These are phyloP conservation scores for Drosophila murphyi DNA, from an alignment of 1,140 invertebrate genomes.

Conservation along the genomic window DNA sequence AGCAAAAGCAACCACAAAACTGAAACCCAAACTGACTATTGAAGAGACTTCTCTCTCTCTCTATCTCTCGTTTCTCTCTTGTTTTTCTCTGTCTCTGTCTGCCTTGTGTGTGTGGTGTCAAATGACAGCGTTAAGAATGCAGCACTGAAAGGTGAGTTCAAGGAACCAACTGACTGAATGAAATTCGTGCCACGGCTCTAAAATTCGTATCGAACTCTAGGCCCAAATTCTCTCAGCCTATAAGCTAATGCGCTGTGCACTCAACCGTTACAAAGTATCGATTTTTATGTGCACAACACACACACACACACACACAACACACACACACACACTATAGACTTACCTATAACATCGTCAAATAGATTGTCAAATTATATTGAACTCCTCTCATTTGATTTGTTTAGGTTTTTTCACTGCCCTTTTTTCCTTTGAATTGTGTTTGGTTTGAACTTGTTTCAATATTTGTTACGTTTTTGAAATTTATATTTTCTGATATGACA, in stretches of 20 bases:
- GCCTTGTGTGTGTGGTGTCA: constrained; percentile 35
- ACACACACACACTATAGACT: constrained; percentile 19
- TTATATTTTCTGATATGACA: constrained; percentile 53
- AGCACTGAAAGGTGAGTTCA: constrained; percentile 30
- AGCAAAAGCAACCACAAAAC: constrained; percentile 32
- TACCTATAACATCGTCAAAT: constrained; percentile 24
- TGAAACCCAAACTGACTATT: constrained; percentile 57
- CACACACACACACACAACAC: constrained; percentile 31
- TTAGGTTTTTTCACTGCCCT: constrained; percentile 33
- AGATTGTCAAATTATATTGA: constrained; percentile 36
- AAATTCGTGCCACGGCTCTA: constrained; percentile 29
- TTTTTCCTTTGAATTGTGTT: constrained; percentile 38
- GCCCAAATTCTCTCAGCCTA: constrained; percentile 22
- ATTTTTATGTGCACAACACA: constrained; percentile 48
- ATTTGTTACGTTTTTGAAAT: constrained; percentile 40
- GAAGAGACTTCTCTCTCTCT: constrained; percentile 30
- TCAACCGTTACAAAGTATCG: constrained; percentile 50
- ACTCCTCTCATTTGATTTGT: constrained; percentile 39
- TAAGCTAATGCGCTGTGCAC: constrained; percentile 19
- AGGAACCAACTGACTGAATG: constrained; percentile 20
- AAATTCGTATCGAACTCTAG: constrained; percentile 26
- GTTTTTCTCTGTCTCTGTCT: not conserved
- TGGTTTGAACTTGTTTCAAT: constrained; percentile 39
- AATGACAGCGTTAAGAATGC: constrained; percentile 48
- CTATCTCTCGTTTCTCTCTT: constrained; percentile 11